Evolutionary conservation across 2,797 vertebrate genomes (phyloP).

Genomic region (Coracias cyanogaster): DNA sequence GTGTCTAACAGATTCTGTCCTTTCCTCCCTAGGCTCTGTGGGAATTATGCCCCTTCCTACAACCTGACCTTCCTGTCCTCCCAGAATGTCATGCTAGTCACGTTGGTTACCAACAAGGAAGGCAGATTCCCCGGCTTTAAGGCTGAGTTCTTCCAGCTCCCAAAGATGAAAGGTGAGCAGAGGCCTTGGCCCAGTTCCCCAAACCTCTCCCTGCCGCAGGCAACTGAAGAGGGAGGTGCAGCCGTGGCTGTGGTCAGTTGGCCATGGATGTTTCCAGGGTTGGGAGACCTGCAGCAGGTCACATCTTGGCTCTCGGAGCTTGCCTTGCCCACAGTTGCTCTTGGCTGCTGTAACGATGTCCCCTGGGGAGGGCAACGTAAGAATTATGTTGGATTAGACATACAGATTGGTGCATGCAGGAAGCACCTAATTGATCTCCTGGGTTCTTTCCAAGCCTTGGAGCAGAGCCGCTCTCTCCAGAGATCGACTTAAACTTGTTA

Average conservation of each 20-base stretch:
- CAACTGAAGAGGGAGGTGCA: background rate
- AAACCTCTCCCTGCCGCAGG: background rate
- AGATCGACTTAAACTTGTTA: background rate
- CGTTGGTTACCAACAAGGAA: constrained; percentile 82
- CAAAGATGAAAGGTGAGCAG: constrained; percentile 76
- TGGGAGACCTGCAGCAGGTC: background rate
- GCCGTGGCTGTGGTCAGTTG: background rate
- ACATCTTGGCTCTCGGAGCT: background rate
- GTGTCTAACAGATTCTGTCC: background rate
- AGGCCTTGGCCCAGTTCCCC: background rate
- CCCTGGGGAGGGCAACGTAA: background rate
- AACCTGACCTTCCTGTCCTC: constrained; percentile 92
- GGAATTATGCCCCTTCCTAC: constrained; percentile 85
- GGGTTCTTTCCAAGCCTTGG: background rate
- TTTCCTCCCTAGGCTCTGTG: constrained; percentile 85
- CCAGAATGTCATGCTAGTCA: constrained; percentile 92
- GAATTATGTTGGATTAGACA: background rate
- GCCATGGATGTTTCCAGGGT: background rate
- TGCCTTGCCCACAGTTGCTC: background rate
- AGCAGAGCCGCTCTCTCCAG: background rate
- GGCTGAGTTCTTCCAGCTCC: constrained; percentile 87
- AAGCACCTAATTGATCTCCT: background rate
- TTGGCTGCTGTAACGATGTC: background rate
- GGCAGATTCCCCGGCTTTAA: constrained; percentile 88
- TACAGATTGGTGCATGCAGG: background rate